Conservation (phyloP, 2,113 vertebrate species). For the Cathartes aura region DNA sequence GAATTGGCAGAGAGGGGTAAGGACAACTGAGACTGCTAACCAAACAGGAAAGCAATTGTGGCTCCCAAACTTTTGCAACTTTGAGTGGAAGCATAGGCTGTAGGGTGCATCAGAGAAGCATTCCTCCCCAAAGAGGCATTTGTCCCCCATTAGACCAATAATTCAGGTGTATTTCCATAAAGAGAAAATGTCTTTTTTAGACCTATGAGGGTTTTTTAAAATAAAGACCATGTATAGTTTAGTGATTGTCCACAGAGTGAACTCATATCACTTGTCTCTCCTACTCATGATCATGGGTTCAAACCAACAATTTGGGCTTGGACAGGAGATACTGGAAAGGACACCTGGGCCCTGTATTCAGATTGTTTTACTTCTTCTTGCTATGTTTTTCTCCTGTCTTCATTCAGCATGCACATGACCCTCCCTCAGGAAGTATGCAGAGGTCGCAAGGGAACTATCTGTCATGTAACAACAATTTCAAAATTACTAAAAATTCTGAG, state of each 20-base stretch:
- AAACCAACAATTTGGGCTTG: neutral
- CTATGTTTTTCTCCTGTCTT: neutral
- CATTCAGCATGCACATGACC: neutral
- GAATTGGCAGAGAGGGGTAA: neutral
- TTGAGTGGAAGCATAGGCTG: neutral
- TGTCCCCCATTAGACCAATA: neutral
- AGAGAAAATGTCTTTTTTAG: neutral
- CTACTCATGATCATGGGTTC: neutral
- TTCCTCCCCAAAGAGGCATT: neutral
- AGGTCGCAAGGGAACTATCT: neutral
- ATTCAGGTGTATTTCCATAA: neutral
- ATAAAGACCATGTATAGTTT: neutral
- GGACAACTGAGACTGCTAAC: neutral
- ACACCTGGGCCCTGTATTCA: neutral
- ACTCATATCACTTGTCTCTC: neutral
- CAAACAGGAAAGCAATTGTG: neutral
- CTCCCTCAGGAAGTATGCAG: neutral
- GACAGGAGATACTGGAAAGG: neutral
- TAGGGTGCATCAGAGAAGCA: neutral
- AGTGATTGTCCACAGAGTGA: neutral
- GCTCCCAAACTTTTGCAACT: neutral
- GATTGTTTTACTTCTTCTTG: neutral
- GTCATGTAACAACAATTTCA: neutral
- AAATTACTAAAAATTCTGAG: neutral
- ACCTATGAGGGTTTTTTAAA: neutral